A percentile compares a stretch with the other conserved stretches of the same genome.
phyloP scores from a whole-genome alignment of 2,113 vertebrate genomes.

The Anseranas semipalmata region DNA sequence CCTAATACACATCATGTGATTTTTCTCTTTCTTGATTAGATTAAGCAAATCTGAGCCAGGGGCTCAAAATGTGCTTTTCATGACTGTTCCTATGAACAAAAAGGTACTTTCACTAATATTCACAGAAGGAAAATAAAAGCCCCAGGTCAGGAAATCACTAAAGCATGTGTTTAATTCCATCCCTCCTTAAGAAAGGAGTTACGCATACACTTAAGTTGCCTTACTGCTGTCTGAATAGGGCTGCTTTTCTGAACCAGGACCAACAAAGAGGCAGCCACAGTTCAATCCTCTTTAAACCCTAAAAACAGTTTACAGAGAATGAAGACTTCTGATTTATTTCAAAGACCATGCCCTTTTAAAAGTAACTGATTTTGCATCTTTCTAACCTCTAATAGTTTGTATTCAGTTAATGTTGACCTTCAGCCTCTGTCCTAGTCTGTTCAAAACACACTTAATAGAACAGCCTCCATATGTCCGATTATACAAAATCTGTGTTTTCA shows the following conservation, averaged over 20 bases:
- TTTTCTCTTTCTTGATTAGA: slow-evolving; percentile 53
- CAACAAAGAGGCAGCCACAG: neutral
- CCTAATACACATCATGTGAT: slow-evolving; percentile 5
- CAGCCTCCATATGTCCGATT: neutral
- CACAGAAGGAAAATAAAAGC: slow-evolving; percentile 68
- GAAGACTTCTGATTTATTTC: slow-evolving; percentile 10
- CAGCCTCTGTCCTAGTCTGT: neutral
- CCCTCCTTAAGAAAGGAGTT: slow-evolving; percentile 23
- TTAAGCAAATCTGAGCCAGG: slow-evolving; percentile 53
- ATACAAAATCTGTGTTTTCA: neutral
- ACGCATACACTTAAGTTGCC: neutral
- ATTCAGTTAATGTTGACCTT: neutral
- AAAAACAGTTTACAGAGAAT: neutral
- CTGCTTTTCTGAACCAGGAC: slow-evolving; percentile 37
- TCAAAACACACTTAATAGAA: neutral
- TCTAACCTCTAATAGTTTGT: neutral
- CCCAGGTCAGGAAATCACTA: slow-evolving; percentile 64
- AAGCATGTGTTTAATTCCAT: slow-evolving; percentile 62
- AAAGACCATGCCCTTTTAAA: neutral
- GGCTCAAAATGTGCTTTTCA: slow-evolving; percentile 57
- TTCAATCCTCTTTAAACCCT: neutral
- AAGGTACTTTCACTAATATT: slow-evolving; percentile 68
- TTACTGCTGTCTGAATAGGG: neutral
- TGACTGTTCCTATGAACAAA: slow-evolving; percentile 50
- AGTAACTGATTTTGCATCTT: neutral